phyloP scores from a whole-genome alignment of 2,797 vertebrate genomes.

The Cryptoprocta ferox region DNA sequence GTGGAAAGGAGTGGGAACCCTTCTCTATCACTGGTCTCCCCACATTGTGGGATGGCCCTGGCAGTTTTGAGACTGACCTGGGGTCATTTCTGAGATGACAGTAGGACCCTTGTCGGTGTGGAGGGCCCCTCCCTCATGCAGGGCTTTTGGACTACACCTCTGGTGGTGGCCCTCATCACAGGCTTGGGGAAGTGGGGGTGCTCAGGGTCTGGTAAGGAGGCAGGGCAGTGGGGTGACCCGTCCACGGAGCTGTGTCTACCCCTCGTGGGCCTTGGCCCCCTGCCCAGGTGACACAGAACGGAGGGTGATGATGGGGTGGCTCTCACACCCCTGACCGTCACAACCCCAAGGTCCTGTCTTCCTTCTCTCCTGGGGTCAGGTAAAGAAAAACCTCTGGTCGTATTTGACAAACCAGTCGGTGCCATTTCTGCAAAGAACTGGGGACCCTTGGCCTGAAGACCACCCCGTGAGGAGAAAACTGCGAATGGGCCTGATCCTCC shows the following conservation, averaged over 20 bases:
- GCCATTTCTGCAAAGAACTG: slow-evolving; percentile 73
- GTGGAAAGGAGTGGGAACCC: accelerated
- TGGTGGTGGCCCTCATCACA: accelerated
- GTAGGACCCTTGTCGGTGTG: neutral
- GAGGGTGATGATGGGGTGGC: neutral
- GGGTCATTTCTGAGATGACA: neutral
- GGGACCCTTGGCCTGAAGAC: neutral
- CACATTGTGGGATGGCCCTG: neutral
- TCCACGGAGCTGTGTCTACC: neutral
- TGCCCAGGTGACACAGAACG: accelerated
- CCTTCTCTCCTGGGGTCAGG: slow-evolving; percentile 82
- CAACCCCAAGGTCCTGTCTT: neutral
- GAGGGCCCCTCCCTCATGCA: neutral
- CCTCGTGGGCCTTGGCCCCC: accelerated
- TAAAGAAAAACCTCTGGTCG: slow-evolving; percentile 85
- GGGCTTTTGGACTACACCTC: neutral
- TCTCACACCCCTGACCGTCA: neutral
- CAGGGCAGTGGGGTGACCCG: neutral
- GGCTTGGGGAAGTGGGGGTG: neutral
- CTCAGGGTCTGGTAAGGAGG: neutral
- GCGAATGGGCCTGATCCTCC: slow-evolving; percentile 87
- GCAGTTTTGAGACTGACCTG: neutral
- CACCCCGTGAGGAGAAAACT: slow-evolving; percentile 81
- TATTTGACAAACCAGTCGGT: slow-evolving; percentile 76
- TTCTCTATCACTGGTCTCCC: accelerated